Base-by-base conservation (phyloP, 2,888 invertebrate genomes). In the Drosophila fungiperda region DNA sequence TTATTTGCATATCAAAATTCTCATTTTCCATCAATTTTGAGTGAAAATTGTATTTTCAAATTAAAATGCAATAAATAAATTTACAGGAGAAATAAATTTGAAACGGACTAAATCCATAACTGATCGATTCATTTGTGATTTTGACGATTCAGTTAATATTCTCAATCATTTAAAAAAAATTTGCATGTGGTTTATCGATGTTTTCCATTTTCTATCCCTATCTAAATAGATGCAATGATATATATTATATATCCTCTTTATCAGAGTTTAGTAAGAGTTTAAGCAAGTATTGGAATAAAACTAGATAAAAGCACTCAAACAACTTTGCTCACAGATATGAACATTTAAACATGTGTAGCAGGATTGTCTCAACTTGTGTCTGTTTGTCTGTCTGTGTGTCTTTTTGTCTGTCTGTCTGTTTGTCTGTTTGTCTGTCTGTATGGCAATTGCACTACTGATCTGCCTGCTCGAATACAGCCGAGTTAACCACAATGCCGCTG, bases 401-500 rank as follows among this genome's bases (percentile, higher is more conserved):
- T 5, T 0, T 29, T 6, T 29, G 29, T 29, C 6, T 45, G 45
- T 23, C 8, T 45, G 42, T 5, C 6, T n/a, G 50, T 29, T 2
- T 48, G 2, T 35, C 20, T 2, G 42, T 40, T 0, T 17, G 15
- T 48, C 20, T 20, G 20, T 54, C 36, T 1, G 11, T 26, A 50
- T 60, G 60, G 40, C 68, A 53, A 64, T 76, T 68, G n/a, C 54
- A 69, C 23, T 59, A 7, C 54, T 40, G 17, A 3, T 59, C 9
- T 9, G 55, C 38, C 52, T 8, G 36, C 36, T 36, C 15, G 38
- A 58, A 20, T 53, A 38, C n/a, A 26, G 45, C 29, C 29, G 33
- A 38, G 17, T 52, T 35, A 17, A 55, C 79, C 76, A n/a, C 79
- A 68, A 50, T 48, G 59, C 48, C 40, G 69, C 54, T 66, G 66